phyloP scores from a whole-genome alignment of 1,140 invertebrate species.

The Yoshiicerus persimilis region DNA sequence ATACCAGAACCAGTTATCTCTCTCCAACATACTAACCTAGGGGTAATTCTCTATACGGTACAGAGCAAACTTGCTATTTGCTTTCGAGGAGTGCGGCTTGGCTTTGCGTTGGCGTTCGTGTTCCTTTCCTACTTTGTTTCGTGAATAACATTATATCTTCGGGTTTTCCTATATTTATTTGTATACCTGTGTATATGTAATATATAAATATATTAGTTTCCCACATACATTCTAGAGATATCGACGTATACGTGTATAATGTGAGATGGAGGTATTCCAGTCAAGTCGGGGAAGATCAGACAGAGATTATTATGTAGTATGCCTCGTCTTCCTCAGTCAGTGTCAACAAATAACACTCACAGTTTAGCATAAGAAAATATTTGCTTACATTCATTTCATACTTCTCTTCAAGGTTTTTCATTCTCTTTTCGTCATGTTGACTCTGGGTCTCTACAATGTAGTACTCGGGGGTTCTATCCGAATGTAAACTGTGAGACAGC shows the following conservation, averaged over 20 bases:
- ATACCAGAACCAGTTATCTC: neutral
- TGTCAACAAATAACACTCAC: neutral
- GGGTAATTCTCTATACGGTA: neutral
- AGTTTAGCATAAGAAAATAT: neutral
- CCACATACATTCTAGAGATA: neutral
- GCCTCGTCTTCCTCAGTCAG: neutral
- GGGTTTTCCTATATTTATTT: too few species aligned
- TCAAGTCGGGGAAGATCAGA: neutral
- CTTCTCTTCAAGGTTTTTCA: neutral
- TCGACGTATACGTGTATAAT: neutral
- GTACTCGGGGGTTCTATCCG: neutral
- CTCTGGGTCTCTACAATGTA: neutral
- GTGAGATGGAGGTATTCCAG: neutral
- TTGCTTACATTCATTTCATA: constrained; percentile 4
- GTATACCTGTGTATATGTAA: too few species aligned
- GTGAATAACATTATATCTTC: neutral
- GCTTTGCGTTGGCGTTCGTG: neutral
- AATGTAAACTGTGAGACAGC: neutral
- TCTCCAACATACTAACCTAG: neutral
- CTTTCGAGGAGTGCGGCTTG: neutral
- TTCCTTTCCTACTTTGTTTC: neutral
- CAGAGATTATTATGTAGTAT: neutral
- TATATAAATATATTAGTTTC: too few species aligned
- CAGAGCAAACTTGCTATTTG: neutral
- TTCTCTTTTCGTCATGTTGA: neutral